Evolutionary conservation across 2,888 invertebrate species (phyloP).

Genomic region (Prosopocoilus inquinatus): DNA sequence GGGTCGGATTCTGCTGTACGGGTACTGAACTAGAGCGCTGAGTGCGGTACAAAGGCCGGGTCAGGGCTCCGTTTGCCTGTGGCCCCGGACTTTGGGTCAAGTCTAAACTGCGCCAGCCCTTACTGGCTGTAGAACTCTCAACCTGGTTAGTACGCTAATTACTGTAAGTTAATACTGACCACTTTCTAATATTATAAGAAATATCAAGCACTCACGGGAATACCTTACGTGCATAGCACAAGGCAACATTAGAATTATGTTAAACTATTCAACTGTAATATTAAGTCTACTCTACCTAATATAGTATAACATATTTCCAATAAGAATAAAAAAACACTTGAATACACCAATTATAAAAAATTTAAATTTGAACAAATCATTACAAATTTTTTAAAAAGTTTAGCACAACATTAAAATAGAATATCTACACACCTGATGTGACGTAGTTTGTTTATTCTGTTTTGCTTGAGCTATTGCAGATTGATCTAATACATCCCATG

Average conservation of each 20-base stretch:
- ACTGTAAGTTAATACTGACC: slow-evolving; percentile 18
- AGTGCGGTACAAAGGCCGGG: slow-evolving; percentile 58
- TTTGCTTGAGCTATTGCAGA: slow-evolving; percentile 74
- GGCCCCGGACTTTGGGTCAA: slow-evolving; percentile 45
- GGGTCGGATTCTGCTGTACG: slow-evolving; percentile 42
- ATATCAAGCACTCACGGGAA: slow-evolving; percentile 3
- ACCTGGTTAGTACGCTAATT: slow-evolving; percentile 40
- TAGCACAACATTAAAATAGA: slow-evolving; percentile 10
- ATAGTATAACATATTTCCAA: neutral
- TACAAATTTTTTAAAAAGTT: slow-evolving; percentile 3
- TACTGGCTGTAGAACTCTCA: slow-evolving; percentile 47
- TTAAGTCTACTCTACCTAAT: neutral
- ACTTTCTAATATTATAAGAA: neutral
- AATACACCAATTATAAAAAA: slow-evolving; percentile 4
- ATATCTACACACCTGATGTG: slow-evolving; percentile 56
- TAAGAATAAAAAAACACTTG: slow-evolving; percentile 8
- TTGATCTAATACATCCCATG: slow-evolving; percentile 93
- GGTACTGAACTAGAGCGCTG: slow-evolving; percentile 66
- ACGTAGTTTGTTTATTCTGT: slow-evolving; percentile 61
- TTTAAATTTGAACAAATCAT: slow-evolving; percentile 6
- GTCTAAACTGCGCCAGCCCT: slow-evolving; percentile 57
- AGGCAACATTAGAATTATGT: slow-evolving; percentile 12
- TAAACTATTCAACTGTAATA: slow-evolving; percentile 6
- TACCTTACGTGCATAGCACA: slow-evolving; percentile 24
- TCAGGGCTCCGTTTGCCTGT: slow-evolving; percentile 43